Evolutionary conservation across 2,113 vertebrate genomes (phyloP).

Genomic region (Epinephelus lanceolatus): DNA sequence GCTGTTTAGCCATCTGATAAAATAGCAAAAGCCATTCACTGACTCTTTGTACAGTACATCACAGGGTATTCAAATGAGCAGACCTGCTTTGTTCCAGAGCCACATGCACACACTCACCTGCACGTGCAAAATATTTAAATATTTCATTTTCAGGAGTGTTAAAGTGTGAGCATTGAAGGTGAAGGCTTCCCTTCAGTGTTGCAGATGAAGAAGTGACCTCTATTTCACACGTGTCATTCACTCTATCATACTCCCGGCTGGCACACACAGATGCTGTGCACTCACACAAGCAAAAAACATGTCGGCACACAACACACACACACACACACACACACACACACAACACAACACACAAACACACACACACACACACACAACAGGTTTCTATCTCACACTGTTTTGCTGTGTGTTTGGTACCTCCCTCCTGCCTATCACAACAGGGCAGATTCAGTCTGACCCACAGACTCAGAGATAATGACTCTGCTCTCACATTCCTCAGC

Average conservation of each 20-base stretch:
- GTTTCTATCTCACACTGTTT: constrained; percentile 9
- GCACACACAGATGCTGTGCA: not conserved
- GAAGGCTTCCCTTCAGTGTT: constrained; percentile 15
- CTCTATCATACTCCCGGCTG: constrained; percentile 7
- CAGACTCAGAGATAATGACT: constrained; percentile 43
- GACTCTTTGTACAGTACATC: constrained; percentile 9
- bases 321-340: not conserved
- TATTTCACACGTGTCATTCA: constrained; percentile 41
- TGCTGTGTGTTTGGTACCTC: constrained; percentile 20
- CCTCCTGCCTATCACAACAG: constrained; percentile 26
- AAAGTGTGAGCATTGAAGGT: not conserved
- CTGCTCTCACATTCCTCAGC: constrained; percentile 12
- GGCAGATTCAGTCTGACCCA: constrained; percentile 25
- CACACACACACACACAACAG: constrained; percentile 11
- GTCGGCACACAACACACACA: not conserved
- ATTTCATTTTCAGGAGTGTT: constrained; percentile 18
- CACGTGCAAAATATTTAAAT: constrained; percentile 8
- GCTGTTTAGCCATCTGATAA: constrained; percentile 27
- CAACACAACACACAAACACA: not conserved
- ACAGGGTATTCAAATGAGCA: constrained; percentile 2
- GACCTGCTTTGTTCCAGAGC: not conserved
- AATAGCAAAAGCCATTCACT: not conserved
- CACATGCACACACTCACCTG: constrained; percentile 4
- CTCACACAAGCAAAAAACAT: not conserved
- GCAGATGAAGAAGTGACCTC: constrained; percentile 41